These are phyloP conservation scores for Eupithecia centaureata DNA, from an alignment of 2,888 invertebrate genomes.

Conservation along the genomic window DNA sequence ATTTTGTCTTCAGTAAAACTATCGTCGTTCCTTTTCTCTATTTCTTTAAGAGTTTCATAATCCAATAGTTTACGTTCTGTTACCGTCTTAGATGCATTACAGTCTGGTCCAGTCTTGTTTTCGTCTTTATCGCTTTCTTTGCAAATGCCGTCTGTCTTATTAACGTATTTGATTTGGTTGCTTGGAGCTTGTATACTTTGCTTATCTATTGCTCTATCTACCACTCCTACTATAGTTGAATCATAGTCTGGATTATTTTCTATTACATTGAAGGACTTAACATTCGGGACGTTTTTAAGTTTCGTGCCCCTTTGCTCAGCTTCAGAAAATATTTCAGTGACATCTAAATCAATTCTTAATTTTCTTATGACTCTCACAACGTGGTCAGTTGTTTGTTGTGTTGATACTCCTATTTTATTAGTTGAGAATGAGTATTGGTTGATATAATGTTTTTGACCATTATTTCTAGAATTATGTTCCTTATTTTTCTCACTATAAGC, in stretches of 20 bases:
- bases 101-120: not conserved
- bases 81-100: not conserved
- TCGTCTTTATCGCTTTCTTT: not conserved
- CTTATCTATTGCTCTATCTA: not conserved
- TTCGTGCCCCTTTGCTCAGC: slow-evolving; percentile 5
- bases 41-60: not conserved
- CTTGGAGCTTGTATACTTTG: too few species aligned
- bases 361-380: slow-evolving; percentile 60
- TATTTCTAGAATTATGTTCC: not conserved
- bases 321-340: slow-evolving; percentile 58
- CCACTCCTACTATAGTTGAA: not conserved
- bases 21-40: not conserved
- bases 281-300: not conserved
- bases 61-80: not conserved
- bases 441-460: slow-evolving; percentile 36
- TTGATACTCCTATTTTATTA: slow-evolving; percentile 58
- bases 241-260: not conserved
- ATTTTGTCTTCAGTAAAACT: not conserved
- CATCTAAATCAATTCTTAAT: slow-evolving; percentile 64
- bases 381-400: slow-evolving; percentile 51
- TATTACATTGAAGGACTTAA: not conserved
- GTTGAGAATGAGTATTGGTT: slow-evolving; percentile 57
- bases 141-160: not conserved
- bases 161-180: not conserved
- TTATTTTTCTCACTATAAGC: not conserved